A percentile compares a stretch with the other conserved stretches of the same genome.
These are phyloP conservation scores for Dunckerocampus dactyliophorus DNA, from an alignment of 2,113 vertebrate species.

Conservation along the genomic window DNA sequence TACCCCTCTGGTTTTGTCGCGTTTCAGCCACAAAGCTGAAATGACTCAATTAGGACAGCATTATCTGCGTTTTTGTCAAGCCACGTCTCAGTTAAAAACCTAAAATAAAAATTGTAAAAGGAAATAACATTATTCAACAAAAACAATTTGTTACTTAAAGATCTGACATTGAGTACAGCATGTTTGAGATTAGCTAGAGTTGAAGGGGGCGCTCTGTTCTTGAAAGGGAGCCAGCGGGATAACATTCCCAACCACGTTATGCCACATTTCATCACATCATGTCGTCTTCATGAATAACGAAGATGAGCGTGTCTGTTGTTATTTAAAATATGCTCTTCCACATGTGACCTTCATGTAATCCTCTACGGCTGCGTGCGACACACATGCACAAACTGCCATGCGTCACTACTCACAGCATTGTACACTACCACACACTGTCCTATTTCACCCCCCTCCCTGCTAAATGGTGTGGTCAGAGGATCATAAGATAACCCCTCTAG, in stretches of 20 bases:
- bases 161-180: too few relatives aligned
- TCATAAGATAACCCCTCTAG: constrained; percentile 38
- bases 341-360: constrained; percentile 1
- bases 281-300: constrained; percentile 12
- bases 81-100: too few relatives aligned
- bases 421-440: background rate
- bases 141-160: too few relatives aligned
- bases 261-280: constrained; percentile 25
- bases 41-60: too few relatives aligned
- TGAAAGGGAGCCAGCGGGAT: background rate
- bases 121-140: too few relatives aligned
- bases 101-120: too few relatives aligned
- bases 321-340: constrained; percentile 2
- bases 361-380: background rate
- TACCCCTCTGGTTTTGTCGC: too few relatives aligned
- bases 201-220: too few relatives aligned
- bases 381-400: background rate
- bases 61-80: too few relatives aligned
- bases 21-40: too few relatives aligned
- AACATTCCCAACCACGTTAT: constrained; percentile 6
- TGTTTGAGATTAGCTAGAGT: too few relatives aligned
- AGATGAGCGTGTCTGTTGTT: background rate
- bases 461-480: constrained; percentile 38
- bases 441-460: background rate
- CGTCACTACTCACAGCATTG: constrained; percentile 12